Percentiles rank a stretch among this genome's conserved stretches.
Evolutionary conservation across 2,113 vertebrate genomes (phyloP).

Genomic region (Lethenteron camtschaticum): DNA sequence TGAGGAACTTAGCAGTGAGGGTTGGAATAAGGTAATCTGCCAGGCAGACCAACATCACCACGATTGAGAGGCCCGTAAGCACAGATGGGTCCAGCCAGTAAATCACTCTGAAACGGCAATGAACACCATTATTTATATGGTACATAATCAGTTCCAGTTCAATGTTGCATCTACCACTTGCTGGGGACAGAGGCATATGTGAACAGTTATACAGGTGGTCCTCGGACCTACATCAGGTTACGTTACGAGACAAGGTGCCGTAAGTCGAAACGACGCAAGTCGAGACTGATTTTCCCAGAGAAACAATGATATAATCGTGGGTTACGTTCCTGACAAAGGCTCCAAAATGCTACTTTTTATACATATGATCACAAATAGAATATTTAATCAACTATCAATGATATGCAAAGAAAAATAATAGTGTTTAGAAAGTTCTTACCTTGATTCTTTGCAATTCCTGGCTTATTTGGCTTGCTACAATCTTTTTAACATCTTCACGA

Average conservation of each 20-base stretch:
- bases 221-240: too few species aligned
- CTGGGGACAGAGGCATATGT: neutral
- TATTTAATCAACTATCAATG: too few species aligned
- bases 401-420: too few species aligned
- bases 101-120: slow-evolving; percentile 35
- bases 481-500: too few species aligned
- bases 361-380: too few species aligned
- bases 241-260: neutral
- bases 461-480: too few species aligned
- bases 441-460: too few species aligned
- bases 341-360: neutral
- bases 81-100: slow-evolving; percentile 89
- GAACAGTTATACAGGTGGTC: too few species aligned
- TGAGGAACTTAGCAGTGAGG: slow-evolving; percentile 71
- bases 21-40: slow-evolving; percentile 91
- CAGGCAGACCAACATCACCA: slow-evolving; percentile 74
- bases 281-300: neutral
- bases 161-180: neutral
- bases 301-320: neutral
- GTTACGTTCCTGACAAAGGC: neutral
- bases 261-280: neutral
- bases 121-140: neutral
- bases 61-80: slow-evolving; percentile 71
- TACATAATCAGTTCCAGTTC: neutral
- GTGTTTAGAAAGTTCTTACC: too few species aligned